Percentiles rank a stretch among this genome's conserved stretches.
These are phyloP conservation scores for Tretioscincus oriximinensis DNA, from an alignment of 2,113 vertebrate genomes.

Conservation along the genomic window DNA sequence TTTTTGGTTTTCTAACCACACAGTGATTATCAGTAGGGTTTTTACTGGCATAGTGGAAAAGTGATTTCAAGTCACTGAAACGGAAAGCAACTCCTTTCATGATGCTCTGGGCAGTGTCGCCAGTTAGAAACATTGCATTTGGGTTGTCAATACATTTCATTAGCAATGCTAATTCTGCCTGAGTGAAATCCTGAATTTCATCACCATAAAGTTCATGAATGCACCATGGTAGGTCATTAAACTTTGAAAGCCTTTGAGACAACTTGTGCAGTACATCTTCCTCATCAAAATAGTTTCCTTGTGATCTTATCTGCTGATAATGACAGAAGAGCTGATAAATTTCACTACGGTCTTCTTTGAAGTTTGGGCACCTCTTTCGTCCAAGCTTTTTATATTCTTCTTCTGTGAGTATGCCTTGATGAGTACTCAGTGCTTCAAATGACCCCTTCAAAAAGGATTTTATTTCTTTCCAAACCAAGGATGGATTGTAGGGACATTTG, in stretches of 20 bases:
- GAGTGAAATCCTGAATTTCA: conserved; percentile 84
- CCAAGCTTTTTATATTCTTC: conserved; percentile 79
- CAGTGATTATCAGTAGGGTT: conserved; percentile 58
- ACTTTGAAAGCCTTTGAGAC: conserved; percentile 70
- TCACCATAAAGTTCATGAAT: conserved; percentile 82
- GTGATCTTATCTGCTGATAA: conserved; percentile 77
- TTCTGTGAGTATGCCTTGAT: conserved; percentile 70
- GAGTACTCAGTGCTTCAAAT: conserved; percentile 76
- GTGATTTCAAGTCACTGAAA: conserved; percentile 78
- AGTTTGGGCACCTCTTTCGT: conserved; percentile 76
- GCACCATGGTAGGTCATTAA: conserved; percentile 75
- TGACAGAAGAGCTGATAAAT: conserved; percentile 77
- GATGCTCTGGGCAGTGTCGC: conserved; percentile 84
- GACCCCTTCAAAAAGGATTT: conserved; percentile 84
- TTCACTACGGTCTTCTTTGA: conserved; percentile 78
- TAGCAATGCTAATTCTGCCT: conserved; percentile 76
- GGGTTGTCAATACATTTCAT: conserved; percentile 82
- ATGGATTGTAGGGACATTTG: conserved; percentile 76
- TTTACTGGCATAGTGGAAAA: conserved; percentile 79
- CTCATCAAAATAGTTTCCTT: conserved; percentile 80
- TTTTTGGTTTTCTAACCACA: conserved; percentile 73
- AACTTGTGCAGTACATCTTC: conserved; percentile 79
- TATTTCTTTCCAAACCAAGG: conserved; percentile 83
- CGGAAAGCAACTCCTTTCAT: conserved; percentile 83
- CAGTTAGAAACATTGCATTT: conserved; percentile 82